These are phyloP conservation scores for Heliconius hermathena DNA, from an alignment of 1,140 invertebrate genomes.

Conservation along the genomic window DNA sequence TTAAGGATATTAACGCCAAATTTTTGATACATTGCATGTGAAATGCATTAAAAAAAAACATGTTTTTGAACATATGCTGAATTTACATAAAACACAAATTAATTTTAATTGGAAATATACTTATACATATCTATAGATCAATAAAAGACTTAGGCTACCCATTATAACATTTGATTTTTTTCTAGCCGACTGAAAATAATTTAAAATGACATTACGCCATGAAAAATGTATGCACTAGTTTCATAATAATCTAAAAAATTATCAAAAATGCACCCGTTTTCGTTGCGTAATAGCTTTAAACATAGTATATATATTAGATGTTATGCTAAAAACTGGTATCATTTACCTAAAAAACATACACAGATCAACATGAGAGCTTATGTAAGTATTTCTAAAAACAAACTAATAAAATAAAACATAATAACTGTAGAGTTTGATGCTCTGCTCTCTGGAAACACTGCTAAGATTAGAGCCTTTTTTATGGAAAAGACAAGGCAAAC, in stretches of 20 bases:
- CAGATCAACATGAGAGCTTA: slow-evolving; percentile 17
- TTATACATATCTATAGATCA: neutral
- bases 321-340: neutral
- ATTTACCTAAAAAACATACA: neutral
- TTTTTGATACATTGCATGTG: too few relatives aligned
- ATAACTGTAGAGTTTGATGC: too few relatives aligned
- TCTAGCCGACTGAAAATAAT: neutral
- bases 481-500: too few relatives aligned
- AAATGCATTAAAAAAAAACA: too few relatives aligned
- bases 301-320: neutral
- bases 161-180: neutral
- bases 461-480: too few relatives aligned
- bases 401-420: neutral
- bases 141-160: neutral
- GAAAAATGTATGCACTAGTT: neutral
- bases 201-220: neutral
- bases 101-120: too few relatives aligned
- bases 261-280: neutral
- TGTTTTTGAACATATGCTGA: too few relatives aligned
- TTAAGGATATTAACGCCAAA: too few relatives aligned
- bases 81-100: too few relatives aligned
- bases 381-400: neutral
- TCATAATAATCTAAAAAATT: neutral
- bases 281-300: neutral
- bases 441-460: too few relatives aligned